Conservation (phyloP, 92 coral and sea anemone genomes). For the Phymanthus crucifer region DNA sequence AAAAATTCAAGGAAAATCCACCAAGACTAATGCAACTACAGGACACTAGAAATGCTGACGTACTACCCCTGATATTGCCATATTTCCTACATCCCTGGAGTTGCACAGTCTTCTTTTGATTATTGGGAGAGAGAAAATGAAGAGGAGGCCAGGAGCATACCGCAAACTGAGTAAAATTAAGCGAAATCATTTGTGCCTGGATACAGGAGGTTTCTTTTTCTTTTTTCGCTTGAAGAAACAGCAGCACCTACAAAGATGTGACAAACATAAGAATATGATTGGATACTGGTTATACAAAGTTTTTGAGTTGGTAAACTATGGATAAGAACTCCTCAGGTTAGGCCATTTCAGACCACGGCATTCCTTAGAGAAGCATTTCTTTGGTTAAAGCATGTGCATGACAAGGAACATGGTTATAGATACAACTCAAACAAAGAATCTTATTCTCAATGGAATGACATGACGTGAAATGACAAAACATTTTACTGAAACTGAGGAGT, state of each 20-base stretch:
- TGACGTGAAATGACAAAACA: no score
- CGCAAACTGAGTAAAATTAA: background rate
- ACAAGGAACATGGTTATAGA: no score
- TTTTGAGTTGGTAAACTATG: background rate
- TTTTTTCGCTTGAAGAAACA: conserved; percentile 93
- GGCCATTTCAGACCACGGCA: no score
- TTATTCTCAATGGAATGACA: no score
- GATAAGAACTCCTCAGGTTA: no score
- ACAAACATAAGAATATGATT: background rate
- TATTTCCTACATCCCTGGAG: background rate
- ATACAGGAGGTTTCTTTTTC: conserved; percentile 86
- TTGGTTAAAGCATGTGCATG: no score
- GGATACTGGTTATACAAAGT: background rate
- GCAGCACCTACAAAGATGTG: conserved; percentile 72
- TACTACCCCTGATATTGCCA: background rate
- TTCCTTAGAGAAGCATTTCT: no score
- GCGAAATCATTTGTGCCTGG: conserved; percentile 67
- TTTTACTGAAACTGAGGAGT: no score
- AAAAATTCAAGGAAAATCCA: background rate
- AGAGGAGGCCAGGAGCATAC: background rate
- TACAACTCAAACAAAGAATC: no score
- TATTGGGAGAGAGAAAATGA: background rate
- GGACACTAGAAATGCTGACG: background rate
- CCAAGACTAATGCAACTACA: background rate
- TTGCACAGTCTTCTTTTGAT: background rate